Percentiles rank a stretch among this genome's conserved stretches.
Conservation (phyloP, 2,113 vertebrate genomes). For the Mesitornis unicolor region DNA sequence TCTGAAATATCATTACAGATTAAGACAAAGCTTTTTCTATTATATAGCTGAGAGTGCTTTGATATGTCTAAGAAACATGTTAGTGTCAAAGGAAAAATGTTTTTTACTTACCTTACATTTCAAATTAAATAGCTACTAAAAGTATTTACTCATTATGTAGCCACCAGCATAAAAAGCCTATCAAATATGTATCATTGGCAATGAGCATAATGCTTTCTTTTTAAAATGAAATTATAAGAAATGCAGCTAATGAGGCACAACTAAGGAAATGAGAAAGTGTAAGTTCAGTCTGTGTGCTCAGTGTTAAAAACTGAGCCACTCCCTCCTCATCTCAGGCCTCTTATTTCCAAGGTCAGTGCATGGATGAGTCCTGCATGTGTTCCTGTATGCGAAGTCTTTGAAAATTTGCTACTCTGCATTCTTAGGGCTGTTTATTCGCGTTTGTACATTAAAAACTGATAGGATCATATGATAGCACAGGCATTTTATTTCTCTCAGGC, state of each 20-base stretch:
- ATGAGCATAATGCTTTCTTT: background rate
- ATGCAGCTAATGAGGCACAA: constrained; percentile 25
- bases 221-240: background rate
- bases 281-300: background rate
- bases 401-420: background rate
- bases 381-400: background rate
- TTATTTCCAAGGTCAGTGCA: background rate
- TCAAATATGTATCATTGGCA: background rate
- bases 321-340: background rate
- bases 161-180: background rate
- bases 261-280: background rate
- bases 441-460: background rate
- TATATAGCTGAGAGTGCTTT: constrained; percentile 16
- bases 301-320: background rate
- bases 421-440: background rate
- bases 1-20: constrained; percentile 46
- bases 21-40: constrained; percentile 33
- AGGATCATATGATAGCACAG: background rate
- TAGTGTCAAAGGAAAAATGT: background rate
- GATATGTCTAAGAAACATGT: constrained; percentile 4
- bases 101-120: constrained; percentile 42
- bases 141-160: constrained; percentile 28
- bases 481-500: background rate
- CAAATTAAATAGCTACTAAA: constrained; percentile 45
- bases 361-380: background rate